Conservation (phyloP, 2,113 vertebrate species). For the Dromiciops gliroides region DNA sequence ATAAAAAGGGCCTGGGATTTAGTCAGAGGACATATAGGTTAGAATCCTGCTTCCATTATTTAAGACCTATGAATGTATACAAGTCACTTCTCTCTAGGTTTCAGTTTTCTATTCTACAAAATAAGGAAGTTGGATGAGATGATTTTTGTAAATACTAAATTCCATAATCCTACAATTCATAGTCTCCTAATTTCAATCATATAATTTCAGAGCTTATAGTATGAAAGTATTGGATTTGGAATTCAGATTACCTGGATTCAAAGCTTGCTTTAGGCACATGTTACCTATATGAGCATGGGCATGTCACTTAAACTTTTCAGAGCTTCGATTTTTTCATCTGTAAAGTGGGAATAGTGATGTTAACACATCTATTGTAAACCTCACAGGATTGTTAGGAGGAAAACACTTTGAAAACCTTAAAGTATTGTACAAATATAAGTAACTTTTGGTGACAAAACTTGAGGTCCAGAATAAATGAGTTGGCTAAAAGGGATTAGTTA, state of each 20-base stretch:
- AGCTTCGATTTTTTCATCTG: background rate
- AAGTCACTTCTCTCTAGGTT: background rate
- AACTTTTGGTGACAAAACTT: background rate
- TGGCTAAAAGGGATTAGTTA: background rate
- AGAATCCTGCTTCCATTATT: background rate
- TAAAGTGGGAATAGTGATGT: background rate
- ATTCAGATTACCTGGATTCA: background rate
- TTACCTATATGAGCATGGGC: background rate
- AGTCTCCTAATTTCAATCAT: background rate
- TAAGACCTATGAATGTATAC: background rate
- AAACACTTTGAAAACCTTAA: background rate
- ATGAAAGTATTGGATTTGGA: background rate
- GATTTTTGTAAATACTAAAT: background rate
- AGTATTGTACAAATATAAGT: background rate
- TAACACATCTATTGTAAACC: background rate
- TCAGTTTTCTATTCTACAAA: background rate
- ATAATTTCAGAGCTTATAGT: background rate
- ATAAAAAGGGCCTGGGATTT: background rate
- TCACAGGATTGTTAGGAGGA: background rate
- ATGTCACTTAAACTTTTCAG: background rate
- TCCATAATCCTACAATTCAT: background rate
- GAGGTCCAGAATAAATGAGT: background rate
- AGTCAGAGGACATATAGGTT: background rate
- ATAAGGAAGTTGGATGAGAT: background rate
- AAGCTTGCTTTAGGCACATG: background rate